These are phyloP conservation scores for Tapirus terrestris DNA, from an alignment of 2,113 vertebrate species.

Conservation along the genomic window DNA sequence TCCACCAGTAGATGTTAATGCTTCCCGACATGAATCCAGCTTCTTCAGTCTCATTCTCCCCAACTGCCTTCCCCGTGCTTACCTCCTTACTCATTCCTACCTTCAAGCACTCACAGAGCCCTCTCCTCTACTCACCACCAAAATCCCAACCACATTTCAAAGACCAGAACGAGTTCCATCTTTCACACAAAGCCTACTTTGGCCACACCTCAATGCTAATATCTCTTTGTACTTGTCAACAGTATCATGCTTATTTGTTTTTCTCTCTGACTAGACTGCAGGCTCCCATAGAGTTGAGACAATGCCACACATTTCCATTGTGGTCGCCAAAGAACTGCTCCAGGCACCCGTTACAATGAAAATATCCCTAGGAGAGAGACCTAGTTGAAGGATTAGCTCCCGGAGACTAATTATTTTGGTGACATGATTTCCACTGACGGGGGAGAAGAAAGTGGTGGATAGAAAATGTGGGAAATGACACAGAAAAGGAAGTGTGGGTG, in stretches of 20 bases:
- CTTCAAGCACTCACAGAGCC: not conserved
- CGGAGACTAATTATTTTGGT: not conserved
- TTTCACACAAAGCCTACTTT: not conserved
- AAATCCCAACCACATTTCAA: not conserved
- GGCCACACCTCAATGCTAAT: not conserved
- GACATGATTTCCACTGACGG: not conserved
- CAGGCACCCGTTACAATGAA: not conserved
- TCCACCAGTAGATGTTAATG: not conserved
- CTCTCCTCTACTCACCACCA: not conserved
- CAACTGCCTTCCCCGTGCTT: not conserved
- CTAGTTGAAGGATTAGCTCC: not conserved
- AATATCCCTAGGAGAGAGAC: not conserved
- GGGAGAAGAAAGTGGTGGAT: not conserved
- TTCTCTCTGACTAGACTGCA: not conserved
- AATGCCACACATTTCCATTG: not conserved
- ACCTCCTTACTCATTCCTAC: not conserved
- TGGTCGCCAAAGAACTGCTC: not conserved
- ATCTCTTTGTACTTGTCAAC: not conserved
- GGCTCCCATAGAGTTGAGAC: not conserved
- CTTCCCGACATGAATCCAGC: not conserved
- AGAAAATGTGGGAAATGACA: not conserved
- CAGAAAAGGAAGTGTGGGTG: not conserved
- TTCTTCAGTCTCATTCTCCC: not conserved
- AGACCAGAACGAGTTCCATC: not conserved
- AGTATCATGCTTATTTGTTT: not conserved